Evolutionary conservation across 2,888 invertebrate genomes (phyloP).

Genomic region (Encarsia formosa): DNA sequence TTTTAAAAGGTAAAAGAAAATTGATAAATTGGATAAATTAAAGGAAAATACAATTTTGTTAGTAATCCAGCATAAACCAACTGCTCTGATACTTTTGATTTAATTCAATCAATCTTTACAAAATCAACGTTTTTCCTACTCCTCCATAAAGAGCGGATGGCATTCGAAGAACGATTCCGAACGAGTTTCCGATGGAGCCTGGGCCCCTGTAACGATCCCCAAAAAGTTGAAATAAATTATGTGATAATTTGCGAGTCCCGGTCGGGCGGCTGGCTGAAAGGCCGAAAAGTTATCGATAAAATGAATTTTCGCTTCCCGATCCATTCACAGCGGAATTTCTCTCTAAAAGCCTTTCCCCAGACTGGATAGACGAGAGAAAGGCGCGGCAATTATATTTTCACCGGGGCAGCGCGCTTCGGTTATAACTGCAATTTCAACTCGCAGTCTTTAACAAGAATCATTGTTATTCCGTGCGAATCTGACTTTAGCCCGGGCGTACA

Average conservation of each 20-base stretch:
- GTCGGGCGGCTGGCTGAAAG: neutral
- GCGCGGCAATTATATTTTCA: conserved; percentile 1
- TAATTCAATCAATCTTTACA: no score
- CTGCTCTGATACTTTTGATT: no score
- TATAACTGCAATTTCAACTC: neutral
- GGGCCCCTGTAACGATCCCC: no score
- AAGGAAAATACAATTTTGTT: no score
- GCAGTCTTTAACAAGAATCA: neutral
- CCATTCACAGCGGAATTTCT: neutral
- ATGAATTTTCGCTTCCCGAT: neutral
- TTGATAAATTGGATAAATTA: no score
- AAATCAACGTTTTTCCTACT: no score
- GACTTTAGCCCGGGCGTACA: neutral
- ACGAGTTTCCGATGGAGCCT: no score
- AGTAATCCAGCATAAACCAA: no score
- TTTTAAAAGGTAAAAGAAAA: no score
- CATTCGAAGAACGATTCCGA: no score
- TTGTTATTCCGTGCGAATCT: neutral
- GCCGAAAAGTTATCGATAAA: conserved; percentile 6
- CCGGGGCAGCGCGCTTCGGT: neutral
- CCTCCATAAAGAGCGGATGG: no score
- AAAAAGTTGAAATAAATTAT: neutral
- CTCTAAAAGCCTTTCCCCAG: neutral
- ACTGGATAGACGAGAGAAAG: neutral
- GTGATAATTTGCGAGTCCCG: neutral